Evolutionary conservation across 2,797 vertebrate species (phyloP).

Genomic region (Mormyrus proboscirostris): DNA sequence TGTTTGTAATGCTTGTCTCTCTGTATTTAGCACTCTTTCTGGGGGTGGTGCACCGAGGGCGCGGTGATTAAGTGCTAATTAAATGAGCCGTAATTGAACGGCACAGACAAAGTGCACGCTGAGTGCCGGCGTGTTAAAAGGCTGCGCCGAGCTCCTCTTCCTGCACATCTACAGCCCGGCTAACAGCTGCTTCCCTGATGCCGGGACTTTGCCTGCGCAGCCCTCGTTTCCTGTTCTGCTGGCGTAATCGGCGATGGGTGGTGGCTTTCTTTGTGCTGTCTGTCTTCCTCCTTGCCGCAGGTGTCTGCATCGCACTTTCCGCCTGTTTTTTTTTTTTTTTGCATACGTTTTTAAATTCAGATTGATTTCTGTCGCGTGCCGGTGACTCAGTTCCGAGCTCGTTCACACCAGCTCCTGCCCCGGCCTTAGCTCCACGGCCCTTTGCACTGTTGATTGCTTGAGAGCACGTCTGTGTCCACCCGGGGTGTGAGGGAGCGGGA

Average conservation of each 20-base stretch:
- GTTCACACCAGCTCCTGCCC: background rate
- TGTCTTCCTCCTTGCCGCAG: no score
- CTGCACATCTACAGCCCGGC: background rate
- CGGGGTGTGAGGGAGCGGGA: background rate
- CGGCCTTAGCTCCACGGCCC: background rate
- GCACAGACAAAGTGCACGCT: constrained; percentile 26
- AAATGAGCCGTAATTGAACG: constrained; percentile 47
- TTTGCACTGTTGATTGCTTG: background rate
- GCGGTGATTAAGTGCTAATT: constrained; percentile 54
- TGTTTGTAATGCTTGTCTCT: constrained; percentile 35
- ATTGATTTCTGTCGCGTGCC: background rate
- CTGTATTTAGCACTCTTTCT: constrained; percentile 37
- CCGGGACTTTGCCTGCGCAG: background rate
- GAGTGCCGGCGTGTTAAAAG: constrained; percentile 17
- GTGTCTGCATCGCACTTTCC: background rate
- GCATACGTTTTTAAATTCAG: background rate
- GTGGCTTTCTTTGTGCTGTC: background rate
- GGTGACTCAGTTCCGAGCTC: background rate
- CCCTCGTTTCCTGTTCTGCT: background rate
- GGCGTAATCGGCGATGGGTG: background rate
- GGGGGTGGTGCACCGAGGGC: constrained; percentile 42
- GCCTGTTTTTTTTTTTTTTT: background rate
- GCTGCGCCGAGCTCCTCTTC: background rate
- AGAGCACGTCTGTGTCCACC: no score
- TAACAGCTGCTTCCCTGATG: background rate